Evolutionary conservation across 2,113 vertebrate genomes (phyloP), one percentile per base, ranked within the genome.

Genomic region (Turnix velox): DNA sequence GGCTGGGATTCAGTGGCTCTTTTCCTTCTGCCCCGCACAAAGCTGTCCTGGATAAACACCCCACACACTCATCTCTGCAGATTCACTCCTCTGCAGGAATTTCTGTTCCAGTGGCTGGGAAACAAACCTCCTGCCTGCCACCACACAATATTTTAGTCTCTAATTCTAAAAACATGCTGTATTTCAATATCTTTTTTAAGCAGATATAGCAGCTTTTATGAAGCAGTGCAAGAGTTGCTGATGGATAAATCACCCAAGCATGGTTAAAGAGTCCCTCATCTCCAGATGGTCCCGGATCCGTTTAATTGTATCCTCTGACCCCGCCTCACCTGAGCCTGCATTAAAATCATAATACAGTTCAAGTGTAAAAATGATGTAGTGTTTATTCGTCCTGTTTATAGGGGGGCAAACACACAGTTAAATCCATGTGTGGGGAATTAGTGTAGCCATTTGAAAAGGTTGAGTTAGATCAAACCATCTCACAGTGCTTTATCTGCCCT

Each of bases 281-380:
- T 98, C 98, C 99, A 99, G 99, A 99, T 99, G 99, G 98, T 98
- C 98, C 99, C 98, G 98, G 97, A 97, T 98, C 98, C 98, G 97
- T 98, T 98, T 99, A 99, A 99, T 99, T 99, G 98, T 98, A 98
- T 98, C 98, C 97, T 96, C 98, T 99, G 99, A 99, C 99, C 99
- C 98, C 97, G 84, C 96, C 98, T 99, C 99, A 99, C 99, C 99
- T 99, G 98, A 98, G 98, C 97, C 98, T 98, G 98, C 98, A 98
- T 98, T 98, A 98, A 99, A 99, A 98, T 98, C 98, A 98, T 98
- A 98, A 98, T 98, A 98, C 98, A 98, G 99, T 98, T 99, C 98
- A 99, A 99, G 98, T 99, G 98, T 99, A 99, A 98, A 99, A 99
- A 99, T 99, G 98, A 99, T 99, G 98, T 98, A 99, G 96, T 98